These are phyloP conservation scores for Drosophila anomalata DNA, from an alignment of 2,888 invertebrate genomes.

Conservation along the genomic window DNA sequence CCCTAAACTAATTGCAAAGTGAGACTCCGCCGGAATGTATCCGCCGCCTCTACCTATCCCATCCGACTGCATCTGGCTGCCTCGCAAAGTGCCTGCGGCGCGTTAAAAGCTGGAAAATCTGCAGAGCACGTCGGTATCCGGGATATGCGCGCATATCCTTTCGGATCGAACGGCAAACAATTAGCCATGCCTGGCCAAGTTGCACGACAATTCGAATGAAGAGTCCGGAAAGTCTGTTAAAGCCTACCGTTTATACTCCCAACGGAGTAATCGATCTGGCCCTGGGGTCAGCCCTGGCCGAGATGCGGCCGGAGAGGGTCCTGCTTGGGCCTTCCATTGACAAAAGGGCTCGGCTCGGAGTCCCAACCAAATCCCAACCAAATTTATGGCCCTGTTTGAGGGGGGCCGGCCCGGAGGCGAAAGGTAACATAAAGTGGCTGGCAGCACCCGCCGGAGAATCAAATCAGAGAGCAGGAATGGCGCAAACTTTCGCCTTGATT, in stretches of 20 bases:
- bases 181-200: no score
- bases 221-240: not conserved
- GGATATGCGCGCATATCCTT: not conserved
- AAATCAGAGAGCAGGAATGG: constrained; percentile 43
- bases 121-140: not conserved
- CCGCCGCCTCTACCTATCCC: no score
- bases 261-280: constrained; percentile 25
- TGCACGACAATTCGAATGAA: no score
- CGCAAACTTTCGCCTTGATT: constrained; percentile 40
- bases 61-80: constrained; percentile 20
- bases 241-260: constrained; percentile 5
- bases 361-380: constrained; percentile 15
- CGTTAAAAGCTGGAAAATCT: constrained; percentile 1
- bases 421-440: constrained; percentile 5
- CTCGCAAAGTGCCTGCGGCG: not conserved
- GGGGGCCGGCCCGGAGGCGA: not conserved
- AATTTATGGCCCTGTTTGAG: constrained; percentile 35
- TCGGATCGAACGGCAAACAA: not conserved
- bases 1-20: constrained; percentile 51
- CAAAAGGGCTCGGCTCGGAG: constrained; percentile 22
- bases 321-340: constrained; percentile 34
- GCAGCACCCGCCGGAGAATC: not conserved
- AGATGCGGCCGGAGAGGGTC: constrained; percentile 2
- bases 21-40: constrained; percentile 19
- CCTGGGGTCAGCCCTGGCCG: constrained; percentile 11